Evolutionary conservation across 2,888 invertebrate species (phyloP).

Genomic region (Lasius fuliginosus): DNA sequence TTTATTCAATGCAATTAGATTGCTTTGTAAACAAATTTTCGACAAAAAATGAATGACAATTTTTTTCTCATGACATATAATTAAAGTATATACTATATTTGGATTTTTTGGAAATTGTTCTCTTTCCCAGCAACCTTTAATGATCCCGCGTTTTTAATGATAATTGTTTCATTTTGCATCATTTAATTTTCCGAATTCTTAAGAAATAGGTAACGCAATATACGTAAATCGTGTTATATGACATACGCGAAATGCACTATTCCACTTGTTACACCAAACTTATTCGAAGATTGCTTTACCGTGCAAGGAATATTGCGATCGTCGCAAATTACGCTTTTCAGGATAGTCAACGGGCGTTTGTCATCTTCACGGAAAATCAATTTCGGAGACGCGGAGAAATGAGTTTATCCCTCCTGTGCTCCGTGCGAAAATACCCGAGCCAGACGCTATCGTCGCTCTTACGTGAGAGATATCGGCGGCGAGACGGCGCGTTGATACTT

Average conservation of each 20-base stretch:
- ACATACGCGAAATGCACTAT: not conserved
- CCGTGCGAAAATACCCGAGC: not conserved
- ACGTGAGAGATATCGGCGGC: constrained; percentile 27
- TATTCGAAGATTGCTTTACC: not conserved
- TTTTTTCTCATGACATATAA: not conserved
- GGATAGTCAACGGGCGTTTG: constrained; percentile 34
- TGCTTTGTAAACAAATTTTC: not conserved
- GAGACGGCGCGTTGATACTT: constrained; percentile 21
- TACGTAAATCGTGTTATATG: not conserved
- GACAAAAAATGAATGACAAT: not conserved
- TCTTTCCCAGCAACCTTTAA: not conserved
- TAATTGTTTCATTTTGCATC: not conserved
- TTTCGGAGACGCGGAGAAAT: constrained; percentile 24
- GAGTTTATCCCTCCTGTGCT: constrained; percentile 9
- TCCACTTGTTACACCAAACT: constrained; percentile 3
- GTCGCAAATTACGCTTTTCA: constrained; percentile 33
- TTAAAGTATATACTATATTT: not conserved
- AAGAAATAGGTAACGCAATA: not conserved
- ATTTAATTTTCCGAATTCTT: not conserved
- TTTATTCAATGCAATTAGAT: not conserved
- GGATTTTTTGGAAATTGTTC: not conserved
- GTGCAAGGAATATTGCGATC: constrained; percentile 12
- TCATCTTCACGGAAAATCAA: constrained; percentile 46
- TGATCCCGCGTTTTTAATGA: not conserved
- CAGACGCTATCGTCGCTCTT: constrained; percentile 30